Evolutionary conservation across 92 coral and sea anemone genomes (phyloP).

Genomic region (Bergia puertoricense): DNA sequence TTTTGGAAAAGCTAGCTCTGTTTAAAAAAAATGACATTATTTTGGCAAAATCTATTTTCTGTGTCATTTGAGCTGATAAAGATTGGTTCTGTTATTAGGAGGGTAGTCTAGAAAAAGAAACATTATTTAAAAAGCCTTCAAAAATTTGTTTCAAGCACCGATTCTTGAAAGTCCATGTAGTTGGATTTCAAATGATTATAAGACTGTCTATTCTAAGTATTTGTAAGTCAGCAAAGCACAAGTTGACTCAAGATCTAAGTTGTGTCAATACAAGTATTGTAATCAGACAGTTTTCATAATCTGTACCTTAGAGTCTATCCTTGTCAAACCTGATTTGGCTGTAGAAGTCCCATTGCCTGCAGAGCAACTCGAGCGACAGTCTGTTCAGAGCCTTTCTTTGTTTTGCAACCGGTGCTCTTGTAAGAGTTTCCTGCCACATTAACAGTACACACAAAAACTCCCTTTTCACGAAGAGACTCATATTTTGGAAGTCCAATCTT

Average conservation of each 20-base stretch:
- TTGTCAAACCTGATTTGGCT: slow-evolving; percentile 25
- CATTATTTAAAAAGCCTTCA: no score
- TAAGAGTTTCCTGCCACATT: slow-evolving; percentile 66
- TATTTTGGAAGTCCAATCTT: slow-evolving; percentile 73
- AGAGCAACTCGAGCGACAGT: slow-evolving; percentile 88
- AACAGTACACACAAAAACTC: slow-evolving; percentile 68
- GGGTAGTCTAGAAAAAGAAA: no score
- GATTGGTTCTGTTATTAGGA: no score
- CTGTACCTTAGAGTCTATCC: background rate
- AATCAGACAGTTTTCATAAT: background rate
- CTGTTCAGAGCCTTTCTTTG: slow-evolving; percentile 98
- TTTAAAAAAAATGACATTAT: no score
- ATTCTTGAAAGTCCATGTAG: no score
- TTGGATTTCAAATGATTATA: background rate
- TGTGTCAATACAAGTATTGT: background rate
- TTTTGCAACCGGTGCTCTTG: slow-evolving; percentile 74
- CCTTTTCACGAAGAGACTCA: slow-evolving; percentile 60
- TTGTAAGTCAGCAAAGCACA: background rate
- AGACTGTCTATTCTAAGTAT: no score
- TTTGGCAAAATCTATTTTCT: no score
- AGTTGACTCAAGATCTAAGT: background rate
- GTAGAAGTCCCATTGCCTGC: slow-evolving; percentile 72
- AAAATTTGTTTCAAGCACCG: no score
- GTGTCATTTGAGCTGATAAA: no score
- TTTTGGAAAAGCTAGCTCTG: no score